These are phyloP conservation scores for Rhipidura dahli DNA, from an alignment of 2,113 vertebrate genomes.

Conservation along the genomic window DNA sequence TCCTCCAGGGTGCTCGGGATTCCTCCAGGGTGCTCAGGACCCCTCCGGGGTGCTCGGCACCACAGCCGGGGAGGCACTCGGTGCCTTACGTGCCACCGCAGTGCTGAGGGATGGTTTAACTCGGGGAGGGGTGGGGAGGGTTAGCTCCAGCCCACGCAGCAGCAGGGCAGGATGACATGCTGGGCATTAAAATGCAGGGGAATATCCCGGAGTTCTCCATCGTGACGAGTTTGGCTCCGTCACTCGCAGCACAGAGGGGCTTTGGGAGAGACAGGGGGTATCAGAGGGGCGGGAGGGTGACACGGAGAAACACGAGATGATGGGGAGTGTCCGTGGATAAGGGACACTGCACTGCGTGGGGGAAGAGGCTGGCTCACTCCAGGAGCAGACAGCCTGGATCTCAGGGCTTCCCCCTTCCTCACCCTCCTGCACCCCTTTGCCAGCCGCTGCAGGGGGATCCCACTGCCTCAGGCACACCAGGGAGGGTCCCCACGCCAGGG, in stretches of 20 bases:
- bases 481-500: background rate
- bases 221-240: background rate
- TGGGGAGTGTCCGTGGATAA: background rate
- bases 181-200: background rate
- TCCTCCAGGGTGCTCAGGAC: background rate
- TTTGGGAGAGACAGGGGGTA: background rate
- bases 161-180: background rate
- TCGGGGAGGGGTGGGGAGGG: background rate
- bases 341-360: fast-evolving
- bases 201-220: background rate
- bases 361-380: background rate
- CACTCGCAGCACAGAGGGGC: background rate
- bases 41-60: background rate
- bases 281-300: background rate
- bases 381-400: background rate
- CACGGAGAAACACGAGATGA: fast-evolving
- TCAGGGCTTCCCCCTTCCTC: background rate
- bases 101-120: background rate
- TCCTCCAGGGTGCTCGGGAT: background rate
- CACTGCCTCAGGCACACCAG: fast-evolving
- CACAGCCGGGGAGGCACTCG: background rate
- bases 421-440: fast-evolving
- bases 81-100: background rate
- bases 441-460: background rate
- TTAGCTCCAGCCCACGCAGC: background rate